Conservation (phyloP, 2,888 invertebrate genomes). For the Acleris literana region DNA sequence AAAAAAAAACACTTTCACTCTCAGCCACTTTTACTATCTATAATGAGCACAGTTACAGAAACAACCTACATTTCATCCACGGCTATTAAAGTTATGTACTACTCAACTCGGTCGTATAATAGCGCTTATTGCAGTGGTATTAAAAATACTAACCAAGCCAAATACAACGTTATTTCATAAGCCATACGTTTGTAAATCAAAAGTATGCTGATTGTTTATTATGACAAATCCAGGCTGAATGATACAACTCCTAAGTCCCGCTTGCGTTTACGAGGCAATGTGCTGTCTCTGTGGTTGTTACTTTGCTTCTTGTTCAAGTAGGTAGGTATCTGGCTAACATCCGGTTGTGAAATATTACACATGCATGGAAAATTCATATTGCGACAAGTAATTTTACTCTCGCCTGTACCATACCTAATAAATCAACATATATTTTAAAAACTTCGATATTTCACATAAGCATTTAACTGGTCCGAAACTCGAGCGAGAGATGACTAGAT, state of each 20-base stretch:
- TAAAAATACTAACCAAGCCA: background rate
- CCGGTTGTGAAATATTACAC: background rate
- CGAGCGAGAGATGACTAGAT: background rate
- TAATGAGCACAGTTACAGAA: constrained; percentile 28
- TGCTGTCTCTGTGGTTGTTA: constrained; percentile 8
- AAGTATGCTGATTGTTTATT: background rate
- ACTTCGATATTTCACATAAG: too few relatives aligned
- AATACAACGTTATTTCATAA: constrained; percentile 7
- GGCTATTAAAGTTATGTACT: constrained; percentile 18
- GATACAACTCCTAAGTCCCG: constrained; percentile 21
- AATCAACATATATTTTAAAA: too few relatives aligned
- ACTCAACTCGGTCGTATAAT: constrained; percentile 28
- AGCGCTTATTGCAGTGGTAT: constrained; percentile 23
- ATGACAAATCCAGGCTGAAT: constrained; percentile 25
- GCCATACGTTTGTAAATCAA: background rate
- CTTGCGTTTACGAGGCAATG: constrained; percentile 30
- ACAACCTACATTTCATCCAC: constrained; percentile 15
- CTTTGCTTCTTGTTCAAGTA: background rate
- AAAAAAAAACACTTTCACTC: constrained; percentile 38
- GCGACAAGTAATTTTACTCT: background rate
- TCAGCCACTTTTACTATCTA: constrained; percentile 38
- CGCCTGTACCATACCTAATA: too few relatives aligned
- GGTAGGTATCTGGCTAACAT: constrained; percentile 2
- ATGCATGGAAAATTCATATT: background rate
- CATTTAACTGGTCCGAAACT: too few relatives aligned